Evolutionary conservation across 2,888 invertebrate species (phyloP).

Genomic region (Campoplex nolae): DNA sequence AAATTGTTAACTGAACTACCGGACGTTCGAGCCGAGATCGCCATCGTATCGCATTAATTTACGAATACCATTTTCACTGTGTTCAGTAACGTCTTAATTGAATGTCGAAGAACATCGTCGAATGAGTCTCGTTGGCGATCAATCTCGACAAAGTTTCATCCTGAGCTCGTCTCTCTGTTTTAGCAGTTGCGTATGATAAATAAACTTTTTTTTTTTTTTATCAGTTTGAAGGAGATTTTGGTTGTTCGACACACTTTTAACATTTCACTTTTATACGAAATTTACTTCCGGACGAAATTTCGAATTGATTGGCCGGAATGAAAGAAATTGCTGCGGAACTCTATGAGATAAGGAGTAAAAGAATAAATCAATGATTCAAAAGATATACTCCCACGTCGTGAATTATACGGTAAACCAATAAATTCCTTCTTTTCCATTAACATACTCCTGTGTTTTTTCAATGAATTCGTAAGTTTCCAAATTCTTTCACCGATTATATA

Average conservation of each 20-base stretch:
- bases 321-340: neutral
- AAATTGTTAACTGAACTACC: constrained; percentile 1
- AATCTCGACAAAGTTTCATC: neutral
- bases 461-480: neutral
- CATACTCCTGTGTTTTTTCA: neutral
- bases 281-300: neutral
- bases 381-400: neutral
- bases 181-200: neutral
- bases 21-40: neutral
- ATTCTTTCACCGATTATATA: neutral
- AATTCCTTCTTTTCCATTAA: neutral
- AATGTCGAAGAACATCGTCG: neutral
- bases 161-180: neutral
- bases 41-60: neutral
- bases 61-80: neutral
- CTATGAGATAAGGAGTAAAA: neutral
- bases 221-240: too few relatives aligned
- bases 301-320: neutral
- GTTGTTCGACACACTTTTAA: neutral
- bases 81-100: neutral
- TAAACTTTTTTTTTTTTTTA: neutral
- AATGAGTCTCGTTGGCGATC: neutral
- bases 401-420: neutral
- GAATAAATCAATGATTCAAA: neutral
- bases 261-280: neutral